Evolutionary conservation across 2,888 invertebrate genomes (phyloP).

Genomic region (Acronicta alni): DNA sequence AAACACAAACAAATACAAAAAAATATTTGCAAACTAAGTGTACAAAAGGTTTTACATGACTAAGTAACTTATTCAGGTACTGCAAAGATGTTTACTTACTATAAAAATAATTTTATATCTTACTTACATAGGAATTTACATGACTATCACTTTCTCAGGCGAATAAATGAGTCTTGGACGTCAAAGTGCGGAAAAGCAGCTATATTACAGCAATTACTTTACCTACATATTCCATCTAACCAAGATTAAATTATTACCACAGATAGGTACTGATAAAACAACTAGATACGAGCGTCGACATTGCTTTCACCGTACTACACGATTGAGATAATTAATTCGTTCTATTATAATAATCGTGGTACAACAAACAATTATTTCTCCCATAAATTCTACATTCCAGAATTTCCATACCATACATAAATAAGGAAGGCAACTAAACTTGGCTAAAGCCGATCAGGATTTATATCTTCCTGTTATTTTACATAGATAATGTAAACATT

Average conservation of each 20-base stretch:
- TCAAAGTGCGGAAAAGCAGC: no score
- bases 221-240: background rate
- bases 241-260: constrained; percentile 16
- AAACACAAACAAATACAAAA: no score
- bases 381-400: constrained; percentile 52
- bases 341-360: constrained; percentile 58
- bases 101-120: no score
- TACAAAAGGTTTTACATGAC: no score
- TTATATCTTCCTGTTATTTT: constrained; percentile 80
- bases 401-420: constrained; percentile 50
- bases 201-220: background rate
- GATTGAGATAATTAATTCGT: constrained; percentile 51
- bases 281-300: constrained; percentile 23
- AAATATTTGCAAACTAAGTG: no score
- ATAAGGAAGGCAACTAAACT: constrained; percentile 67
- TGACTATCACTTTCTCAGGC: no score
- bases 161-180: no score
- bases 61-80: no score
- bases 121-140: no score
- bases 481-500: constrained; percentile 72
- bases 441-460: constrained; percentile 63
- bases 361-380: constrained; percentile 51
- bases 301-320: constrained; percentile 37
- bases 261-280: constrained; percentile 9
- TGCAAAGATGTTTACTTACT: no score